These are phyloP conservation scores for Hirtodrosophila duncani DNA, from an alignment of 2,888 invertebrate species.

Conservation along the genomic window DNA sequence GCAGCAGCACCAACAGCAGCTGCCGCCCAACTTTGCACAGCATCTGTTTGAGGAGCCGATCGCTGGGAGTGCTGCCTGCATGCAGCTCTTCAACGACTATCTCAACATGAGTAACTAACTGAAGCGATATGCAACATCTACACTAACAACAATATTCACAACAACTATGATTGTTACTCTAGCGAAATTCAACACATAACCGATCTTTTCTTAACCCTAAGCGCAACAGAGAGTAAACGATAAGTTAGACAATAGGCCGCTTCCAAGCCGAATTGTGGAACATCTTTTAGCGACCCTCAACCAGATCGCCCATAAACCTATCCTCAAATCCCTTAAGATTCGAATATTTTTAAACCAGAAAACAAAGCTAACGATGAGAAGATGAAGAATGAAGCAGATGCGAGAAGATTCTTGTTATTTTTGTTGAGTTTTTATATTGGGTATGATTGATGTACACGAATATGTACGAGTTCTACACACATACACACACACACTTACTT, in stretches of 20 bases:
- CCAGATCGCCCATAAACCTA: too few relatives aligned
- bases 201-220: constrained; percentile 20
- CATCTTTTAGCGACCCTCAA: too few relatives aligned
- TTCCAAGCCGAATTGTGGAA: too few relatives aligned
- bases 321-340: too few relatives aligned
- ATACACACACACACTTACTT: constrained; percentile 5
- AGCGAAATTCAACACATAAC: constrained; percentile 48
- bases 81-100: constrained; percentile 83
- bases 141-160: neutral
- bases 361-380: constrained; percentile 26
- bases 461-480: too few relatives aligned
- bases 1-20: constrained; percentile 26
- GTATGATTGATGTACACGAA: constrained; percentile 31
- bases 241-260: constrained; percentile 6
- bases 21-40: constrained; percentile 5
- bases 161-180: constrained; percentile 41
- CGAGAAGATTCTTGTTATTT: constrained; percentile 50
- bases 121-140: constrained; percentile 53
- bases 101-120: constrained; percentile 82
- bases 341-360: constrained; percentile 33
- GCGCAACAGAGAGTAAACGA: constrained; percentile 13
- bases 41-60: constrained; percentile 38
- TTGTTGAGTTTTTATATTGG: constrained; percentile 51
- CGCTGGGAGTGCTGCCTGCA: constrained; percentile 76
- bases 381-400: constrained; percentile 27